phyloP scores from a whole-genome alignment of 2,888 invertebrate species.

The Pyrochroa serraticornis region DNA sequence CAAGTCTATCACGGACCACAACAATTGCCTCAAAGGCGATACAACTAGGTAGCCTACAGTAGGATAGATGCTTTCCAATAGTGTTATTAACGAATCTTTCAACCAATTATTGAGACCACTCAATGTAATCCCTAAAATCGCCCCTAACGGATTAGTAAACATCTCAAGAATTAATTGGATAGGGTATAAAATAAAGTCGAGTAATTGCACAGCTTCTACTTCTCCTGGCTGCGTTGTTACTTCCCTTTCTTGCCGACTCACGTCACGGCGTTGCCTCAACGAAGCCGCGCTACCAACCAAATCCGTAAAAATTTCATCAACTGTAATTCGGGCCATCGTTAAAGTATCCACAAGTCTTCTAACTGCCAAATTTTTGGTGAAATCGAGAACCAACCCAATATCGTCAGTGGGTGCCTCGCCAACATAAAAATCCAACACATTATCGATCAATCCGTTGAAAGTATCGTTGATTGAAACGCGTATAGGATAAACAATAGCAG shows the following conservation, averaged over 20 bases:
- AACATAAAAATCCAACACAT: not conserved
- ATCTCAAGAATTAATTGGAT: too few species aligned
- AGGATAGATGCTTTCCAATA: slow-evolving; percentile 1
- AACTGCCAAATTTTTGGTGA: not conserved
- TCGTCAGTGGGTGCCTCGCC: not conserved
- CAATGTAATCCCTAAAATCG: not conserved
- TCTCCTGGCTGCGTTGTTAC: too few species aligned
- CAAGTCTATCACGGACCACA: slow-evolving; percentile 5
- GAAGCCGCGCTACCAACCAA: not conserved
- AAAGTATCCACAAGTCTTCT: not conserved
- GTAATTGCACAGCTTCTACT: too few species aligned
- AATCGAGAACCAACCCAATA: not conserved
- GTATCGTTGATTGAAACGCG: not conserved
- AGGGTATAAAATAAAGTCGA: too few species aligned
- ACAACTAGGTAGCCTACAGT: slow-evolving; percentile 6
- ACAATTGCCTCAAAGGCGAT: slow-evolving; percentile 1
- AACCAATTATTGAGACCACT: slow-evolving; percentile 1
- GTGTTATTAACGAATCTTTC: not conserved
- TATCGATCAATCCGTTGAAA: not conserved
- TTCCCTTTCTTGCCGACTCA: not conserved
- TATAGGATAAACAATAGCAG: not conserved
- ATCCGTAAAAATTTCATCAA: not conserved
- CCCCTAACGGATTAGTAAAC: too few species aligned
- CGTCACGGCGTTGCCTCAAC: not conserved
- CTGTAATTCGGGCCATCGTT: not conserved